Evolutionary conservation across 1,140 invertebrate species (phyloP), one percentile per base, ranked within the genome.

Genomic region (Calliphora vicina): DNA sequence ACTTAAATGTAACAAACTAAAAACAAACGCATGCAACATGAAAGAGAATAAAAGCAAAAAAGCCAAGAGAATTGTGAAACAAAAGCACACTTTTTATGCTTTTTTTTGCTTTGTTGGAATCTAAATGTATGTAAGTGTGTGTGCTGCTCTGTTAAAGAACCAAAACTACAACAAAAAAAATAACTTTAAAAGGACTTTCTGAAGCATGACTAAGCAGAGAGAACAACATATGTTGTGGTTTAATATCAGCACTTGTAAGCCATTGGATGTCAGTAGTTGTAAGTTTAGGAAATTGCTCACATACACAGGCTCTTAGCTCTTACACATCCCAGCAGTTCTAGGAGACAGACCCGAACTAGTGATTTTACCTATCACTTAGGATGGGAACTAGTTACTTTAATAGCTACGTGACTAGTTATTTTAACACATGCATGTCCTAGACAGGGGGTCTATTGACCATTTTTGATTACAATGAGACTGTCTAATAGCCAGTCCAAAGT

Each of bases 161-260:
- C 35, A 35, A 35, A 17, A 43, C 6, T 12, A 20, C n/a, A 78
- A 78, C n/a, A n/a, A n/a, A n/a, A 42, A 23, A 78, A 43, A 43
- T 20, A 45, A 78, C 1, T 78, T 74, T 12, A 78, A 78, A 78
- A 78, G 74, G 35, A 23, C 74, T 78, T 43, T 20, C 74, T 78
- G 74, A 78, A 78, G 74, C 74, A 78, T 78, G 74, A 78, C 74
- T 78, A 78, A 78, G 74, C 74, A 29, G 20, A 43, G 35, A 35
- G 35, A 45, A 78, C 17, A 78, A 78, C 74, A 78, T 78, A 78
- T 78, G 74, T 78, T 78, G 74, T 26, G 74, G 74, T 78, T 78
- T 78, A 78, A 78, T 78, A 78, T 78, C 74, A 78, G 74, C 74
- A 78, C 35, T 67, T 67, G 61, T 67, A 25, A 23, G 20, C 20